phyloP scores from a whole-genome alignment of 2,888 invertebrate genomes.

The Erebia ligea region DNA sequence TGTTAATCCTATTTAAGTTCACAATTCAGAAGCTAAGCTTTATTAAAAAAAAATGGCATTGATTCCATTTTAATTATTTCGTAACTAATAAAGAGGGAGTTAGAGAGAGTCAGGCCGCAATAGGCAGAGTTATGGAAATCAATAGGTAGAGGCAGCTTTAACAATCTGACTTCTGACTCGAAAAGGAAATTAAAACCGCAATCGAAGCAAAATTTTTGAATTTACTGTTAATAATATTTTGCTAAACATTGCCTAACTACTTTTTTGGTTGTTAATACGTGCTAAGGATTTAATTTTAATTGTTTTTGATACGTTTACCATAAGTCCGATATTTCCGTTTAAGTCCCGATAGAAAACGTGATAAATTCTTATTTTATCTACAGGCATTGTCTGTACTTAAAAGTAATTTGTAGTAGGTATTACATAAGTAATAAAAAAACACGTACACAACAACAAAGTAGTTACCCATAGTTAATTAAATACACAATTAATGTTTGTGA shows the following conservation, averaged over 20 bases:
- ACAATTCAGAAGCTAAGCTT: slow-evolving; percentile 24
- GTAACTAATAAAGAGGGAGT: not conserved
- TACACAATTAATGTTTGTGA: not conserved
- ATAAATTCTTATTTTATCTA: too few relatives aligned
- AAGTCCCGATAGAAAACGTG: not conserved
- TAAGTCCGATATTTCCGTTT: not conserved
- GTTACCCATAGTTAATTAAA: too few relatives aligned
- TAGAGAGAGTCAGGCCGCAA: not conserved
- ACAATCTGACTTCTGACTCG: too few relatives aligned
- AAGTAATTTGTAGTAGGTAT: too few relatives aligned
- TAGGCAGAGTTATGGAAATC: not conserved
- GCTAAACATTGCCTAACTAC: too few relatives aligned
- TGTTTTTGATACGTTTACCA: not conserved
- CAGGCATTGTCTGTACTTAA: too few relatives aligned
- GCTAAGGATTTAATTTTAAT: not conserved
- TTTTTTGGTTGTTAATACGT: too few relatives aligned
- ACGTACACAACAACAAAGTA: too few relatives aligned
- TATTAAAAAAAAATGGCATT: slow-evolving; percentile 9
- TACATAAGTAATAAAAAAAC: too few relatives aligned
- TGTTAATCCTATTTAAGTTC: slow-evolving; percentile 42
- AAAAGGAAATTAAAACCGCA: too few relatives aligned
- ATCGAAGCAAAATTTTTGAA: too few relatives aligned
- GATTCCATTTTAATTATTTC: not conserved
- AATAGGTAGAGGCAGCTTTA: not conserved
- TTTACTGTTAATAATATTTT: too few relatives aligned